A percentile compares a stretch with the other conserved stretches of the same genome.
Conservation (phyloP, 1,140 invertebrate genomes). For the Ceratosolen solmsi region DNA sequence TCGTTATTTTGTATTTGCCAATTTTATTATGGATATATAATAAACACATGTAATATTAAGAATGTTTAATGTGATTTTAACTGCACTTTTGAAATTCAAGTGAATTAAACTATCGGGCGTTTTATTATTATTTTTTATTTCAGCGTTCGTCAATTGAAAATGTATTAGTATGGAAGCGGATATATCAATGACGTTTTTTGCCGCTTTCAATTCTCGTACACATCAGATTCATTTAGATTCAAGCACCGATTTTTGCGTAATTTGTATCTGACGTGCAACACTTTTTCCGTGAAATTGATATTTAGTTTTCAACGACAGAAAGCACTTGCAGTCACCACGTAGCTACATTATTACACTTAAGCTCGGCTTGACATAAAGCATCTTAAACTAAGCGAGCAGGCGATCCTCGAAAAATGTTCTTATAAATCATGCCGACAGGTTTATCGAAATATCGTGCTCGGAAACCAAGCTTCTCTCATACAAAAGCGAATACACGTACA, state of each 20-base stretch:
- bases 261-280: neutral
- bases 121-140: too few relatives aligned
- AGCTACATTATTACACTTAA: neutral
- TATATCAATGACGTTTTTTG: too few relatives aligned
- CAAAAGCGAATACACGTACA: neutral
- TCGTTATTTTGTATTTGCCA: too few relatives aligned
- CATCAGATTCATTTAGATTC: neutral
- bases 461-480: neutral
- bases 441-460: conserved; percentile 14
- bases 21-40: too few relatives aligned
- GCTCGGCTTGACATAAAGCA: neutral
- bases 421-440: conserved; percentile 35
- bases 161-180: too few relatives aligned
- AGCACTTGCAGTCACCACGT: neutral
- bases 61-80: too few relatives aligned
- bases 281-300: neutral
- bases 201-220: too few relatives aligned
- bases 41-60: too few relatives aligned
- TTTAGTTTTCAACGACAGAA: neutral
- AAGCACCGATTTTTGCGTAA: neutral
- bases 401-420: conserved; percentile 7
- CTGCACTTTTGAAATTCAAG: too few relatives aligned
- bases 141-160: too few relatives aligned
- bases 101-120: too few relatives aligned
- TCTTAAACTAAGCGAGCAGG: neutral